Evolutionary conservation across 2,797 vertebrate species (phyloP).

Genomic region (Babyrousa celebensis): DNA sequence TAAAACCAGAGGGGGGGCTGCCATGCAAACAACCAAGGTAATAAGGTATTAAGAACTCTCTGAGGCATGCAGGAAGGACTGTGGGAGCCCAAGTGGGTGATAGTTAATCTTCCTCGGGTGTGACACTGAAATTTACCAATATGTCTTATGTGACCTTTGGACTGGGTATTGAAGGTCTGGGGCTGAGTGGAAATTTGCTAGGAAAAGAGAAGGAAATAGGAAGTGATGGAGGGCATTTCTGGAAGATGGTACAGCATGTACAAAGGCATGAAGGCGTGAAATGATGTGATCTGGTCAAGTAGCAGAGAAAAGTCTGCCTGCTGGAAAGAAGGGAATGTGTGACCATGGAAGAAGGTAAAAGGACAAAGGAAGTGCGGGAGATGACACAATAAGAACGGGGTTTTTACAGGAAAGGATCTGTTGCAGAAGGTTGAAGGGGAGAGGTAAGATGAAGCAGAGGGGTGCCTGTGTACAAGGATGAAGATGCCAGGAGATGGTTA

Average conservation of each 20-base stretch:
- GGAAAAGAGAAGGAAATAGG: not conserved
- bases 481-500: not conserved
- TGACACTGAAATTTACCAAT: not conserved
- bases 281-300: not conserved
- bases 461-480: not conserved
- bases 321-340: not conserved
- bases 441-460: not conserved
- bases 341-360: not conserved
- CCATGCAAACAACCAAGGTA: not conserved
- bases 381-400: not conserved
- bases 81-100: not conserved
- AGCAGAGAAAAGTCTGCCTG: not conserved
- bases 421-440: not conserved
- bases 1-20: not conserved
- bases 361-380: not conserved
- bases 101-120: not conserved
- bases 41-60: not conserved
- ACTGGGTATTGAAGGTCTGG: not conserved
- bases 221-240: not conserved
- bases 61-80: not conserved
- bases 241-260: not conserved
- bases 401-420: not conserved
- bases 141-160: not conserved
- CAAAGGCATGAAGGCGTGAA: not conserved
- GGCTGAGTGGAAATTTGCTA: not conserved